Conservation (phyloP, 2,113 vertebrate species). For the Taxidea taxus region DNA sequence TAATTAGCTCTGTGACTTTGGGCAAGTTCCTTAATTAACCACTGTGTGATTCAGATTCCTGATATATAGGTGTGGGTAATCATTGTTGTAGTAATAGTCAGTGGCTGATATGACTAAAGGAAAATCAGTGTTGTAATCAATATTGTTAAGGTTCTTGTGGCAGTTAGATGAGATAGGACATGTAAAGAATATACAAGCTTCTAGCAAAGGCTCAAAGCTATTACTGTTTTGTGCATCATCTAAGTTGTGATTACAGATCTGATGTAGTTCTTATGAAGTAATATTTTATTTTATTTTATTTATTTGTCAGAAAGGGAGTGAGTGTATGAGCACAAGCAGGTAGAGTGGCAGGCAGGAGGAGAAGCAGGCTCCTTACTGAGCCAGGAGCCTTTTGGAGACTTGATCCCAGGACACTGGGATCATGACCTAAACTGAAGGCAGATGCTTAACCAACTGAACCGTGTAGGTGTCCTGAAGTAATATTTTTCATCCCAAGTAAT, state of each 20-base stretch:
- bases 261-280: not conserved
- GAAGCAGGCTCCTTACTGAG: too few species aligned
- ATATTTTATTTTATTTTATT: not conserved
- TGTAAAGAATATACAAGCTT: not conserved
- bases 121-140: not conserved
- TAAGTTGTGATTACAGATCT: not conserved
- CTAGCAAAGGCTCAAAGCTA: not conserved
- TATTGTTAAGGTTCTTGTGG: not conserved
- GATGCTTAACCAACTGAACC: not conserved
- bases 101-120: not conserved
- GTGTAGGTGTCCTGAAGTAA: not conserved
- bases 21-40: not conserved
- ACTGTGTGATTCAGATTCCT: not conserved
- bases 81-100: not conserved
- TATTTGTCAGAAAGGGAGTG: not conserved
- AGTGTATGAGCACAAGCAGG: not conserved
- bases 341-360: not conserved
- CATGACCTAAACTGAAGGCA: not conserved
- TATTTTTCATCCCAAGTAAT: not conserved
- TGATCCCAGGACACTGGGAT: not conserved
- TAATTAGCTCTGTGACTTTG: not conserved
- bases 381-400: not conserved
- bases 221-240: not conserved
- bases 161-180: not conserved
- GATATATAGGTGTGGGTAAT: not conserved